Evolutionary conservation across 2,113 vertebrate genomes (phyloP).

Genomic region (Phocoena sinus): DNA sequence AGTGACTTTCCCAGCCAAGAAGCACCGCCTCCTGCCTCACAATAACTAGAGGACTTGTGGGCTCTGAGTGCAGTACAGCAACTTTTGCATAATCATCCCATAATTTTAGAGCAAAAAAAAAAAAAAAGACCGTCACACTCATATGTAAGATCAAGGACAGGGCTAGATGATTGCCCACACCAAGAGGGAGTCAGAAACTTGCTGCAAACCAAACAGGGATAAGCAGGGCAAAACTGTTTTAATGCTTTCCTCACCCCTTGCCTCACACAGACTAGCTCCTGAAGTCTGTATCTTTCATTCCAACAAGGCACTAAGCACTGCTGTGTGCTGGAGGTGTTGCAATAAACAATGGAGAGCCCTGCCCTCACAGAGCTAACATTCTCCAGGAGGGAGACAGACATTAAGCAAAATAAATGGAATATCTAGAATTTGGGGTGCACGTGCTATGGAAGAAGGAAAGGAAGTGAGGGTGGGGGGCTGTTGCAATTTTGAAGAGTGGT

Average conservation of each 20-base stretch:
- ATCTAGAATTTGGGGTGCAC: neutral
- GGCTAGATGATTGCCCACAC: neutral
- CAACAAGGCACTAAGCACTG: neutral
- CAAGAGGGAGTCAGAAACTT: neutral
- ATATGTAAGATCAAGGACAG: neutral
- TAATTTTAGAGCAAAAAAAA: neutral
- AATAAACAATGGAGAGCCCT: neutral
- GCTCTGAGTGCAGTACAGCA: neutral
- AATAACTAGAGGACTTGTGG: neutral
- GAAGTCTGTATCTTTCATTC: neutral
- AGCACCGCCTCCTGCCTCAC: neutral
- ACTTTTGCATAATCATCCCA: neutral
- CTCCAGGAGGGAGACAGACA: neutral
- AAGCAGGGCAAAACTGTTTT: neutral
- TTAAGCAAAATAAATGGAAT: neutral
- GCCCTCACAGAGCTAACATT: neutral
- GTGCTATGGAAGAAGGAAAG: neutral
- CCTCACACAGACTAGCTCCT: neutral
- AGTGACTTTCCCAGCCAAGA: neutral
- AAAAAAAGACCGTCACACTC: neutral
- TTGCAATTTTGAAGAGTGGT: neutral
- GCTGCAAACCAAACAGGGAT: neutral
- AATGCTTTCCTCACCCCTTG: neutral
- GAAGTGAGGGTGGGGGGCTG: too few species aligned
- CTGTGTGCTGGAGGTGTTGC: neutral